Base-by-base conservation (phyloP, 2,888 invertebrate genomes). In the Odontomyia ornata region DNA sequence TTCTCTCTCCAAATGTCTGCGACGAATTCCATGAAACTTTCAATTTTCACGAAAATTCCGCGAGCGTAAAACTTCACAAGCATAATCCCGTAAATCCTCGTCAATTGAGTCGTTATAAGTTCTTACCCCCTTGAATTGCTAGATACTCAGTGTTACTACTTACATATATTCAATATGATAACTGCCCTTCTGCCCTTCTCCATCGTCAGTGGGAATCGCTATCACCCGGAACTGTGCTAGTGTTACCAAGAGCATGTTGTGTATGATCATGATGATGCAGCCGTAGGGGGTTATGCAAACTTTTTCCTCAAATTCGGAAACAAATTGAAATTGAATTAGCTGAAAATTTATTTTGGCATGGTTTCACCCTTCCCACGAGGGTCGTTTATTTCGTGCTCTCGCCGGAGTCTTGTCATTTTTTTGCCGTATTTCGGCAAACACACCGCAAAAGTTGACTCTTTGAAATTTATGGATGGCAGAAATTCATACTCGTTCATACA, bases 281-380 rank as follows among this genome's bases (percentile, higher is more conserved):
- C 69, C 57, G 21, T 13, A 69, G 71, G 69, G 60, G 69, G 47
- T 21, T n/a, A 36, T 76, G 71, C 69, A 76, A 76, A 76, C 43
- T 76, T 76, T 76, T 76, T 76, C 76, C 76, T 60, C 27, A 76
- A 76, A 60, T 76, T 76, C 76, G 76, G 76, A 76, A 76, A 76
- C 67, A 76, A 76, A 76, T 76, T 76, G 57, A 76, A 76, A 76
- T 76, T 76, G 76, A 76, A 76, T 76, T 76, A 76, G 76, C 76
- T 69, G 73, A 57, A 73, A 73, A 73, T 73, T 73, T 73, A 73
- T 73, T 73, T 73, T 73, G 73, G 73, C 73, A 73, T 73, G 73
- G 73, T 43, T 60, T 73, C 73, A 73, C 73, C 73, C 73, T 57
- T 73, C 73, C 73, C 73, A 60, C 36, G 60, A 73, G 73, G 60